These are phyloP conservation scores for Leptopilina clavipes DNA, from an alignment of 1,140 invertebrate genomes.

Conservation along the genomic window DNA sequence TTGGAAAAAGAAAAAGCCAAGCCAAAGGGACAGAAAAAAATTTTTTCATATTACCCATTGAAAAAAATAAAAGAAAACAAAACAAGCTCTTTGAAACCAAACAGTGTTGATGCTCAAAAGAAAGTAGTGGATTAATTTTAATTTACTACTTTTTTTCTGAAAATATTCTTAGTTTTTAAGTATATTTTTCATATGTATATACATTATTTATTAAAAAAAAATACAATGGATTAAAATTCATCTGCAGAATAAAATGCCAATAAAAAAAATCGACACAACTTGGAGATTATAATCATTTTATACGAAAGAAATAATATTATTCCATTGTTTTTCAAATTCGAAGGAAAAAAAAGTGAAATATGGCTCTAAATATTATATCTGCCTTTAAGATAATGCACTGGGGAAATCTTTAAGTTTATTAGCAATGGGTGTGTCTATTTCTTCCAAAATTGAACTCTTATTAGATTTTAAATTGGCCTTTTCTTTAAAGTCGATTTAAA, in stretches of 20 bases:
- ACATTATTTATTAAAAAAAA: neutral
- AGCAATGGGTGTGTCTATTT: slow-evolving; percentile 9
- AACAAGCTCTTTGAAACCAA: neutral
- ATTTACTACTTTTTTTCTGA: slow-evolving; percentile 11
- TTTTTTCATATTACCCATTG: neutral
- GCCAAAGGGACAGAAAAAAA: neutral
- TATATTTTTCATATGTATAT: neutral
- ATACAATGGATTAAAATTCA: slow-evolving; percentile 31
- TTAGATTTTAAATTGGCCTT: neutral
- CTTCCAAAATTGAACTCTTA: neutral
- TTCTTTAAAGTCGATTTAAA: neutral
- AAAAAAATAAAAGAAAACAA: neutral
- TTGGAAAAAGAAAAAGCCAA: neutral
- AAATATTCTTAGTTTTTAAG: neutral
- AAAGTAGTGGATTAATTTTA: slow-evolving; percentile 11
- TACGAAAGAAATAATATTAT: neutral
- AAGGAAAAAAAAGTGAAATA: neutral
- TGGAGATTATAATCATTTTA: neutral
- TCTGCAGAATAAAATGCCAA: neutral
- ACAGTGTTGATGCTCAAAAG: neutral
- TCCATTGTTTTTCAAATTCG: slow-evolving; percentile 20
- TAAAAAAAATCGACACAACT: neutral
- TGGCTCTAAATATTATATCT: slow-evolving; percentile 35
- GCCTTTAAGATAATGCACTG: slow-evolving; percentile 11
- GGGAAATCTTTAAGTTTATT: slow-evolving; percentile 37